A percentile compares a stretch with the other conserved stretches of the same genome.
Conservation (phyloP, 2,113 vertebrate genomes). For the Callionymus lyra region DNA sequence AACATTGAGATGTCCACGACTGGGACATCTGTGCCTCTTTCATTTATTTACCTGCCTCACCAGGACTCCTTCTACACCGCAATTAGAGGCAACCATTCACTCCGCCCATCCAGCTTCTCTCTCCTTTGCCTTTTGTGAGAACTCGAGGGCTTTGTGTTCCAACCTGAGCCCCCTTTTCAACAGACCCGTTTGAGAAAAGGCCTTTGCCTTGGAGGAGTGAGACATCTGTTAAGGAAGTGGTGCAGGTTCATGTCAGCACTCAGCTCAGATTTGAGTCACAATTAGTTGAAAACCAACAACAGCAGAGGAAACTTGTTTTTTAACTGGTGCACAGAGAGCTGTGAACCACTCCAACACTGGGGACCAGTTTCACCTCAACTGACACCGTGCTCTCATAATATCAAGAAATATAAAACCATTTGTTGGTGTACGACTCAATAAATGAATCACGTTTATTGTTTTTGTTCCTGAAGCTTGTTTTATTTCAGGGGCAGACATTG, state of each 20-base stretch:
- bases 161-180: conserved; percentile 43
- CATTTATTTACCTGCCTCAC: conserved; percentile 42
- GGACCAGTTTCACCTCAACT: neutral
- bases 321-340: conserved; percentile 9
- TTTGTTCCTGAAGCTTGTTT: too few species aligned
- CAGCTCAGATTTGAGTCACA: conserved; percentile 40
- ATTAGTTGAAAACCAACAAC: conserved; percentile 39
- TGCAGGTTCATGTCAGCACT: conserved; percentile 38
- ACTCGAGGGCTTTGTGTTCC: conserved; percentile 38
- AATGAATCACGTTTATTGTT: too few species aligned
- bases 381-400: too few species aligned
- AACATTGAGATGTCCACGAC: conserved; percentile 21
- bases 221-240: conserved; percentile 55
- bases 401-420: too few species aligned
- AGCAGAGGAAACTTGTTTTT: conserved; percentile 25
- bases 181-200: conserved; percentile 22
- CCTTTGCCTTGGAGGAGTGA: conserved; percentile 28
- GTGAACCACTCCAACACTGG: conserved; percentile 1
- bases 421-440: too few species aligned
- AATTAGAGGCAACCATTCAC: conserved; percentile 51
- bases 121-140: conserved; percentile 36
- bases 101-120: conserved; percentile 23
- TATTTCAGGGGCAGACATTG: too few species aligned
- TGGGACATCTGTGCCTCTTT: conserved; percentile 48
- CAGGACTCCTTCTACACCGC: conserved; percentile 32